Conservation (phyloP, 2,888 invertebrate species). For the Drosophila paranaensis region DNA sequence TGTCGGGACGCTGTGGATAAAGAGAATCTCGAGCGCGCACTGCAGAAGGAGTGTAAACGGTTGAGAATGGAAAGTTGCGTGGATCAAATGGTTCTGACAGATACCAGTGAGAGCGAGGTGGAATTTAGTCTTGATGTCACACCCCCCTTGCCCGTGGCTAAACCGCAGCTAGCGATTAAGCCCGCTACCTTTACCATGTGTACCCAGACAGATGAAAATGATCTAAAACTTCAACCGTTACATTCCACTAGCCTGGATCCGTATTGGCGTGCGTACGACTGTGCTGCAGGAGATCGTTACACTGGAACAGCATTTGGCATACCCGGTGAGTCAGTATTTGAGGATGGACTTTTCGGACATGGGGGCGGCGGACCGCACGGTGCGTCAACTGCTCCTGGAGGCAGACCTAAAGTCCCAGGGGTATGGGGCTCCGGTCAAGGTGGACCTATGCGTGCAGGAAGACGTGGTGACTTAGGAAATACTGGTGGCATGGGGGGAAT, state of each 20-base stretch:
- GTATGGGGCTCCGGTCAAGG: constrained; percentile 25
- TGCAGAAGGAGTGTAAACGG: constrained; percentile 85
- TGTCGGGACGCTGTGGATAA: constrained; percentile 82
- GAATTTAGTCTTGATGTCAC: constrained; percentile 90
- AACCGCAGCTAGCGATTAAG: constrained; percentile 85
- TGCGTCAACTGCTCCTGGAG: background rate
- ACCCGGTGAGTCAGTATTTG: constrained; percentile 43
- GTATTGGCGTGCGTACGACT: constrained; percentile 73
- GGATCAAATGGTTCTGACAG: constrained; percentile 77
- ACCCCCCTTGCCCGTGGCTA: constrained; percentile 88
- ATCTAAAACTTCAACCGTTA: constrained; percentile 78
- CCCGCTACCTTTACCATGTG: constrained; percentile 86
- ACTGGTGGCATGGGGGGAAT: background rate
- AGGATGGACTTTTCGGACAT: constrained; percentile 62
- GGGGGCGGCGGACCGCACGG: constrained; percentile 59
- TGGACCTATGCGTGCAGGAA: constrained; percentile 27
- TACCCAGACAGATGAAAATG: constrained; percentile 87
- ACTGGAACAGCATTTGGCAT: constrained; percentile 53
- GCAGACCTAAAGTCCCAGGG: constrained; percentile 5
- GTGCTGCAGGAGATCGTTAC: constrained; percentile 69
- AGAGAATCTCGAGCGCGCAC: constrained; percentile 85
- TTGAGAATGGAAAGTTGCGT: constrained; percentile 64
- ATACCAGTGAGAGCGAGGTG: constrained; percentile 85
- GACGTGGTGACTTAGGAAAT: constrained; percentile 5
- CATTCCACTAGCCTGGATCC: constrained; percentile 61